These are phyloP conservation scores for Oncopodura yosiiana DNA, from an alignment of 1,140 invertebrate genomes.

Conservation along the genomic window DNA sequence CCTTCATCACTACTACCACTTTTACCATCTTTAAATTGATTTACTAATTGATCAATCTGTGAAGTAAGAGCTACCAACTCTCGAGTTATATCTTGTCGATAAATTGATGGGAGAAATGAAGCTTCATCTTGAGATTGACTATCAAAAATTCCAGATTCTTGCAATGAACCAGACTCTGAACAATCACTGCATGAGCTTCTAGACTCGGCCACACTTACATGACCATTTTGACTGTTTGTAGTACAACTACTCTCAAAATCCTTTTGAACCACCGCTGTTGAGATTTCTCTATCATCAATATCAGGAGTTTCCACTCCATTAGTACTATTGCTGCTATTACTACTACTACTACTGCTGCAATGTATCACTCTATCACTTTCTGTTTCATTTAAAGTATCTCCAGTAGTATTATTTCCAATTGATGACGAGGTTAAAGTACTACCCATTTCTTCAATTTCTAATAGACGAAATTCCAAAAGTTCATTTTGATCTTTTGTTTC, in stretches of 20 bases:
- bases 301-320: neutral
- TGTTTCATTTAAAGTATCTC: neutral
- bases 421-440: neutral
- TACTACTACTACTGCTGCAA: neutral
- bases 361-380: neutral
- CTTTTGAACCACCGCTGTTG: slow-evolving; percentile 1
- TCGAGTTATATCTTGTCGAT: slow-evolving; percentile 47
- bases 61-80: slow-evolving; percentile 48
- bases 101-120: slow-evolving; percentile 32
- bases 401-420: neutral
- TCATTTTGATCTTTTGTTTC: slow-evolving; percentile 35
- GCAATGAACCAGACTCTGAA: slow-evolving; percentile 39
- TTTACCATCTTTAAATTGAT: slow-evolving; percentile 25
- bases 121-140: slow-evolving; percentile 28
- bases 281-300: neutral
- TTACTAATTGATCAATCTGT: slow-evolving; percentile 44
- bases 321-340: too few species aligned
- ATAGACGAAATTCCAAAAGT: slow-evolving; percentile 31
- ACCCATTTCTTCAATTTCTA: slow-evolving; percentile 32
- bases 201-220: slow-evolving; percentile 29
- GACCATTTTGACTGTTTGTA: too few species aligned
- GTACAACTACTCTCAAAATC: slow-evolving; percentile 21
- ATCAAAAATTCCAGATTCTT: slow-evolving; percentile 57
- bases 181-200: slow-evolving; percentile 35
- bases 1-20: neutral